These are phyloP conservation scores for Odontocolon sp. DNA, from an alignment of 2,888 invertebrate genomes.

Conservation along the genomic window DNA sequence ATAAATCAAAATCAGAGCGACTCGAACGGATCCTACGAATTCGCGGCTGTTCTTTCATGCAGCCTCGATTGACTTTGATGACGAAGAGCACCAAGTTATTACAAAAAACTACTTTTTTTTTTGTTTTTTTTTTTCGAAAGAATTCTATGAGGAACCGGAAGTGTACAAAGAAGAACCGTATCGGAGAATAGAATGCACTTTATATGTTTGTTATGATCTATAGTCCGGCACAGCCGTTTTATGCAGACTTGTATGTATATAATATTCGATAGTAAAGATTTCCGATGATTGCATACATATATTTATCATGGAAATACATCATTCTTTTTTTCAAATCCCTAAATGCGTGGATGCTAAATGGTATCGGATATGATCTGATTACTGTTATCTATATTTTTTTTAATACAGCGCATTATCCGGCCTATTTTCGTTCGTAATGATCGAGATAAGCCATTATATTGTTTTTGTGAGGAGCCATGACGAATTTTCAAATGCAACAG, in stretches of 20 bases:
- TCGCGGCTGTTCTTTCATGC: too few species aligned
- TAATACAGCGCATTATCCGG: slow-evolving; percentile 15
- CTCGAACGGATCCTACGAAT: not conserved
- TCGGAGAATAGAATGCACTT: not conserved
- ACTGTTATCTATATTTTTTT: slow-evolving; percentile 29
- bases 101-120: too few species aligned
- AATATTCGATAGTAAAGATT: not conserved
- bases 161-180: not conserved
- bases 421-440: too few species aligned
- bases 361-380: not conserved
- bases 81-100: too few species aligned
- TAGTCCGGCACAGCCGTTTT: not conserved
- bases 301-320: not conserved
- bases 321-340: slow-evolving; percentile 12
- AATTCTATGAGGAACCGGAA: not conserved
- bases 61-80: too few species aligned
- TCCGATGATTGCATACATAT: not conserved
- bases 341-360: slow-evolving; percentile 23
- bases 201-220: not conserved
- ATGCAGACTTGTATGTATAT: slow-evolving; percentile 31
- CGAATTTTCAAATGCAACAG: not conserved
- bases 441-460: too few species aligned
- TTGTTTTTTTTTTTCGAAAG: not conserved
- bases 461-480: too few species aligned
- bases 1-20: not conserved